A percentile compares a stretch with the other conserved stretches of the same genome.
These are phyloP conservation scores for Sarcophaga variegata DNA, from an alignment of 2,888 invertebrate genomes.

Conservation along the genomic window DNA sequence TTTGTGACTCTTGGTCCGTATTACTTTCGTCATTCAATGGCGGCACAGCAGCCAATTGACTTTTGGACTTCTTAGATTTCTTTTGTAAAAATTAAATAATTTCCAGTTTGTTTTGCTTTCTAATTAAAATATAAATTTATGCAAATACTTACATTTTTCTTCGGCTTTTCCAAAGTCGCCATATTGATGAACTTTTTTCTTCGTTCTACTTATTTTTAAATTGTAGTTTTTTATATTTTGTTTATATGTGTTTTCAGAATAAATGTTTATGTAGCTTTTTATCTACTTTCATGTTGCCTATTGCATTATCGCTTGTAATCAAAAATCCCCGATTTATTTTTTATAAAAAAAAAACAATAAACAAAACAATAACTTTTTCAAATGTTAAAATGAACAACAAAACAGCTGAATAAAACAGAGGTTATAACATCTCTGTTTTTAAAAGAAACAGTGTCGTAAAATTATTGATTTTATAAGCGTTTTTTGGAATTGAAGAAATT, in stretches of 20 bases:
- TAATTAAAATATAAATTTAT: conserved; percentile 39
- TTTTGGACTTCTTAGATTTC: conserved; percentile 74
- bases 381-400: conserved; percentile 9
- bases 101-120: too few relatives aligned
- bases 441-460: background rate
- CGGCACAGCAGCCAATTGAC: background rate
- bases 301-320: conserved; percentile 2
- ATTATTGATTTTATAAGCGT: background rate
- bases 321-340: conserved; percentile 40
- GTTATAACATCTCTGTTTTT: background rate
- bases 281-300: conserved; percentile 27
- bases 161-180: conserved; percentile 81
- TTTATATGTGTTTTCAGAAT: background rate
- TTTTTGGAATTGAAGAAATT: too few relatives aligned
- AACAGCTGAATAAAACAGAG: conserved; percentile 23
- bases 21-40: conserved; percentile 65
- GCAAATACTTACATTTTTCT: conserved; percentile 75
- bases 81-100: conserved; percentile 62
- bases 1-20: conserved; percentile 47
- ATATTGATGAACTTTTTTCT: conserved; percentile 70
- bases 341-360: conserved; percentile 44
- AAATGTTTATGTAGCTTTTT: background rate
- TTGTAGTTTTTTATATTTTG: background rate
- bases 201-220: background rate
- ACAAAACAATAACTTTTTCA: background rate